These are phyloP conservation scores for Noctilio leporinus DNA, from an alignment of 2,113 vertebrate species.

Conservation along the genomic window DNA sequence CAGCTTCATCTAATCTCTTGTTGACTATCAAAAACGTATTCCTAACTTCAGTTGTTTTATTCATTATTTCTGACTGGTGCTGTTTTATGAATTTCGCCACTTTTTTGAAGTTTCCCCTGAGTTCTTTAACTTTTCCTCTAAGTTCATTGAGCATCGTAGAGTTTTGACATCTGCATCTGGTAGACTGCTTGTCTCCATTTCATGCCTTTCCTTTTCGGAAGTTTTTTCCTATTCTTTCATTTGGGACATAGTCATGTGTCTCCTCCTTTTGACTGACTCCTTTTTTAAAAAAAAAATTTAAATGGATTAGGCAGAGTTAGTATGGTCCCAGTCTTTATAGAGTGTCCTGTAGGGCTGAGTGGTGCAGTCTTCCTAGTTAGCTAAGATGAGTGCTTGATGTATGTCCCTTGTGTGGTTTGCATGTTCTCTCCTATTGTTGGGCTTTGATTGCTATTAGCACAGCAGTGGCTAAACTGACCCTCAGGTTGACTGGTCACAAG, in stretches of 20 bases:
- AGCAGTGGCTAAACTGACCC: neutral
- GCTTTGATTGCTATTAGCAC: neutral
- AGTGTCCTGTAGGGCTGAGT: neutral
- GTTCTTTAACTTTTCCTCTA: neutral
- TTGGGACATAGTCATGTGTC: neutral
- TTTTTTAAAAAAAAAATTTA: neutral
- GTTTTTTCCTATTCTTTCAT: neutral
- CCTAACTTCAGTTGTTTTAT: neutral
- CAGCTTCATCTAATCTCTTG: neutral
- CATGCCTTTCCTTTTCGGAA: neutral
- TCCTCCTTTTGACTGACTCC: neutral
- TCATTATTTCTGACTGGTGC: neutral
- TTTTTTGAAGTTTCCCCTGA: neutral
- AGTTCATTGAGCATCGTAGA: neutral
- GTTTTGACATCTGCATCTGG: neutral
- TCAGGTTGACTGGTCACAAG: neutral
- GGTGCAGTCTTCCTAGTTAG: neutral
- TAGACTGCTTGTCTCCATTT: neutral
- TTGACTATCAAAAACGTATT: neutral
- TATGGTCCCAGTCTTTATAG: neutral
- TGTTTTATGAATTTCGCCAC: neutral
- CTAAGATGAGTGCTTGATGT: neutral
- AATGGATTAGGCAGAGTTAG: neutral
- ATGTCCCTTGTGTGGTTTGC: neutral
- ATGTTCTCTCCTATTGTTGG: neutral